These are phyloP conservation scores for Pteronotus mesoamericanus DNA, from an alignment of 2,797 vertebrate species.

Conservation along the genomic window DNA sequence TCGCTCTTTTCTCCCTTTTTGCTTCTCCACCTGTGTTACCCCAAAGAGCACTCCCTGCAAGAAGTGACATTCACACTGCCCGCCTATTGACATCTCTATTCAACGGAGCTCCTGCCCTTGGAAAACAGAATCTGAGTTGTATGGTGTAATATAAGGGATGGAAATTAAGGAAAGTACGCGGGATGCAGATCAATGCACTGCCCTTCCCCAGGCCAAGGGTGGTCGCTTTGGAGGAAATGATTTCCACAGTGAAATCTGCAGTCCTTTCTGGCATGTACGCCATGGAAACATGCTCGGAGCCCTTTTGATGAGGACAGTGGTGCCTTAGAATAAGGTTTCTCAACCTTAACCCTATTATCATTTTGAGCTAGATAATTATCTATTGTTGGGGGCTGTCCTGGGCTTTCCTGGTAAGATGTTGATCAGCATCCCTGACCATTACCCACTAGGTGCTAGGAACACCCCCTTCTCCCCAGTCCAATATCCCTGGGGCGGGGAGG, in stretches of 20 bases:
- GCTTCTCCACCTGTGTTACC: background rate
- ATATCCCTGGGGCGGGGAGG: background rate
- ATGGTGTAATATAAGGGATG: background rate
- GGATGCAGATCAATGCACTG: background rate
- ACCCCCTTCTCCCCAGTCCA: background rate
- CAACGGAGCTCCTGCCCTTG: background rate
- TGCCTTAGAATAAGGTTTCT: background rate
- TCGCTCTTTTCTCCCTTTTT: background rate
- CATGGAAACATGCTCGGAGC: background rate
- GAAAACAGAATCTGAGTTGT: background rate
- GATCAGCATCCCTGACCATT: background rate
- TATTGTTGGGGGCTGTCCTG: background rate
- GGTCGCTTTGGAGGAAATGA: background rate
- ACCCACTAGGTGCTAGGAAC: background rate
- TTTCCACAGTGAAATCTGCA: background rate
- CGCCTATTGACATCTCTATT: background rate
- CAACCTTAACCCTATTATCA: background rate
- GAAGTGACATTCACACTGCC: background rate
- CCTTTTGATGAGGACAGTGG: background rate
- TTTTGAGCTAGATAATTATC: background rate
- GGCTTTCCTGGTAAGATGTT: background rate
- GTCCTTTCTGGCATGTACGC: background rate
- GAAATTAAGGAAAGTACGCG: background rate
- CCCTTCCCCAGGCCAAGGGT: background rate
- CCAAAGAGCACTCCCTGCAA: background rate